Evolutionary conservation across 2,113 vertebrate species (phyloP).

Genomic region (Oncorhynchus tshawytscha): DNA sequence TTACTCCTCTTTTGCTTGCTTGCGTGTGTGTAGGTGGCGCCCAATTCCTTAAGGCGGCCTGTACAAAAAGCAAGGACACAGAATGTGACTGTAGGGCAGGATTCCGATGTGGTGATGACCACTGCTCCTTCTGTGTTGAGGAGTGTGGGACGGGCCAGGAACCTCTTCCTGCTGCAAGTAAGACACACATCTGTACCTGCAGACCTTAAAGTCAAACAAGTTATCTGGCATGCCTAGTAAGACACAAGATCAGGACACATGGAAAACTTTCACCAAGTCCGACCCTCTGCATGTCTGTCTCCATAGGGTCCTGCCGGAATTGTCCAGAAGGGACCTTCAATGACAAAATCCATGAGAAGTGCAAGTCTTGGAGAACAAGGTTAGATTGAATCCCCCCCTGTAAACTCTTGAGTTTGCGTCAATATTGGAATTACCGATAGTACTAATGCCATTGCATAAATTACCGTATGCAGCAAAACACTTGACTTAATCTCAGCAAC

Average conservation of each 20-base stretch:
- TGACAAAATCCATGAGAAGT: conserved; percentile 58
- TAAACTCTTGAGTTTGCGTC: no score
- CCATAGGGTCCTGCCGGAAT: conserved; percentile 59
- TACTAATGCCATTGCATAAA: no score
- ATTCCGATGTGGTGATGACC: conserved; percentile 42
- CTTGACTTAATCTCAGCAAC: no score
- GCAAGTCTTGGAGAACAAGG: conserved; percentile 62
- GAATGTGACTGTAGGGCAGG: conserved; percentile 63
- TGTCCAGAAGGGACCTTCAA: conserved; percentile 71
- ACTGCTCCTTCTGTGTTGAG: conserved; percentile 52
- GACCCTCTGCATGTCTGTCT: not conserved
- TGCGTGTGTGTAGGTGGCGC: conserved; percentile 47
- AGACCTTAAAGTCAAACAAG: not conserved
- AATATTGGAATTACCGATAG: no score
- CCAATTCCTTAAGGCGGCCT: conserved; percentile 22
- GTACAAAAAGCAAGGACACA: conserved; percentile 52
- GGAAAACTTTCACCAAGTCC: not conserved
- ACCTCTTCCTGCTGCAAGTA: conserved; percentile 46
- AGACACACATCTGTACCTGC: conserved; percentile 24
- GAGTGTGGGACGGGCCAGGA: conserved; percentile 61
- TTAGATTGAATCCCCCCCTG: conserved; percentile 22
- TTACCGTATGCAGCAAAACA: no score
- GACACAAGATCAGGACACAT: not conserved
- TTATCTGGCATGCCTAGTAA: not conserved
- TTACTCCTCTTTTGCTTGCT: not conserved